Conservation (phyloP, 1,140 invertebrate genomes). For the Drosophila setifemur region DNA sequence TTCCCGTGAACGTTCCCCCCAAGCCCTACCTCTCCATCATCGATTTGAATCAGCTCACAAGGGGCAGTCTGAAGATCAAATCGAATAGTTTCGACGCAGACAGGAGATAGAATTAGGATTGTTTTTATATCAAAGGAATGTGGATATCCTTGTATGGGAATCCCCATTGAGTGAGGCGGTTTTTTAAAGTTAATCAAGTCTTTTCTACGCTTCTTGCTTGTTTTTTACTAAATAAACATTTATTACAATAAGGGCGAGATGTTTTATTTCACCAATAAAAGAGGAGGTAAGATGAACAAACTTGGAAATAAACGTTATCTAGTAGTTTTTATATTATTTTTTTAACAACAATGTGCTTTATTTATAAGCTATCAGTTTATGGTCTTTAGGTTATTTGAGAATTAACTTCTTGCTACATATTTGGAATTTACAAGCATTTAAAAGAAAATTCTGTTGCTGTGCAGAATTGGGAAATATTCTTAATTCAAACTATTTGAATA, state of each 20-base stretch:
- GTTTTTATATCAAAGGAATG: neutral
- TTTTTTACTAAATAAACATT: conserved; percentile 27
- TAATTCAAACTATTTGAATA: too few relatives aligned
- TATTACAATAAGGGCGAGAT: neutral
- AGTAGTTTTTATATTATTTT: too few relatives aligned
- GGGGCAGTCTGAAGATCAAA: conserved; percentile 84
- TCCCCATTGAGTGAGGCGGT: neutral
- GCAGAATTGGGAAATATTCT: too few relatives aligned
- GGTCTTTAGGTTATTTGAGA: too few relatives aligned
- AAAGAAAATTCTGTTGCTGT: too few relatives aligned
- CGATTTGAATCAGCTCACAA: conserved; percentile 88
- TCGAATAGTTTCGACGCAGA: conserved; percentile 68
- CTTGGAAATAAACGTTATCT: too few relatives aligned
- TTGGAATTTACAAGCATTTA: too few relatives aligned
- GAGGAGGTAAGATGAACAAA: too few relatives aligned
- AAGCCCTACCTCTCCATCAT: conserved; percentile 88
- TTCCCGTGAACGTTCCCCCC: conserved; percentile 80
- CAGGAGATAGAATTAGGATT: conserved; percentile 36
- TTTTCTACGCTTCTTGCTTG: conserved; percentile 40
- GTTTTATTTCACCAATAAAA: too few relatives aligned
- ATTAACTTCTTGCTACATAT: too few relatives aligned
- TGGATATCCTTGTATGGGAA: neutral
- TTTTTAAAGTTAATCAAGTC: neutral
- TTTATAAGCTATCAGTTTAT: too few relatives aligned
- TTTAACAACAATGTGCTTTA: too few relatives aligned